Evolutionary conservation across 2,797 vertebrate genomes (phyloP), one percentile per base, ranked within the genome.

Genomic region (Lophius americanus): DNA sequence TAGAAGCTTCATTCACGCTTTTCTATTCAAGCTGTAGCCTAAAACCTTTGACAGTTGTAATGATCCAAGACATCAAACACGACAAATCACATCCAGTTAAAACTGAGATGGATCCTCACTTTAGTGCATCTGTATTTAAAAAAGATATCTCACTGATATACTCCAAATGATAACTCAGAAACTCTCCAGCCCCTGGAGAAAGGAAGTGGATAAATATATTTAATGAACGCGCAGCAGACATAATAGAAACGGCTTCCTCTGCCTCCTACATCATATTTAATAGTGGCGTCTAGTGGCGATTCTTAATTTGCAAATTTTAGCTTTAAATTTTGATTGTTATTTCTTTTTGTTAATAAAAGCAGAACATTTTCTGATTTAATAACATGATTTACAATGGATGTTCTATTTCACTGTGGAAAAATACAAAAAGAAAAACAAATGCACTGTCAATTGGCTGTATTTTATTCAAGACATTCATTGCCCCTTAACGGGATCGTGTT

Each of bases 341-440:
- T 56, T 51, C 39, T 70, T 37, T 70, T 55, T 52, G 44, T 47
- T 46, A n/a, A 63, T 52, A 9, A 41, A 51, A 14, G 11, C 39
- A 0, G 49, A 69, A 70, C 58, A 44, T 70, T 78, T 78, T 62
- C 9, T 67, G 42, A 49, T 49, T 23, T 7, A 49, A 53, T 3
- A 39, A 62, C 11, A 63, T 9, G 32, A 3, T 68, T 58, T 41
- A 58, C 62, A 56, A 70, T 56, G 52, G n/a, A 82, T 60, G 69
- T 68, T 23, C 23, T 23, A 23, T 63, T 73, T 79, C 70, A 89
- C 77, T 84, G 78, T 84, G 85, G 64, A 55, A 76, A 68, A 80
- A 66, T 37, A 60, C 68, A 10, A 23, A 55, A 9, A 51, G 43
- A 75, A 41, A 41, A 55, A 50, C 23, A 60, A 60, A 59, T 7